These are phyloP conservation scores for Pseudochaenichthys georgianus DNA, from an alignment of 2,797 vertebrate species.

Conservation along the genomic window DNA sequence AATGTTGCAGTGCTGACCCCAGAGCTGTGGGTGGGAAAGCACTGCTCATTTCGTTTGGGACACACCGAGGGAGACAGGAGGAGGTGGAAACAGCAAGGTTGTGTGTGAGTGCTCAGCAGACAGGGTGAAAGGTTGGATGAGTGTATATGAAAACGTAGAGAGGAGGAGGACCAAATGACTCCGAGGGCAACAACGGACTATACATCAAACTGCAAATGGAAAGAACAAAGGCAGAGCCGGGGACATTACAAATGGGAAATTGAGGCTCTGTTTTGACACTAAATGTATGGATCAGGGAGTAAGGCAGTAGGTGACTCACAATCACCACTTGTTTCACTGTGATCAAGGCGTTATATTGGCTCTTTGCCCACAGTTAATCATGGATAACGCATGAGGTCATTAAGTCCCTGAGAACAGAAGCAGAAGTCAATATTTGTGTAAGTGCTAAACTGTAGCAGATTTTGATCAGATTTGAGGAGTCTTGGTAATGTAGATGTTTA, in stretches of 20 bases:
- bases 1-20: conserved; percentile 57
- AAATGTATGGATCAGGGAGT: conserved; percentile 37
- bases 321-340: neutral
- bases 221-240: conserved; percentile 3
- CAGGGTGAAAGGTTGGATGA: conserved; percentile 20
- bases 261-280: conserved; percentile 20
- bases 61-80: neutral
- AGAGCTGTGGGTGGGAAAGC: conserved; percentile 46
- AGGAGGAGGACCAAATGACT: conserved; percentile 31
- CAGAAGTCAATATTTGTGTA: conserved; percentile 19
- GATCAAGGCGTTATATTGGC: conserved; percentile 21
- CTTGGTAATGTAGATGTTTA: too few species aligned
- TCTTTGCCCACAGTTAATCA: conserved; percentile 9
- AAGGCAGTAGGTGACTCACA: conserved; percentile 16
- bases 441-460: conserved; percentile 14
- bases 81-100: neutral
- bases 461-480: conserved; percentile 3
- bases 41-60: conserved; percentile 27
- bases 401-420: conserved; percentile 16
- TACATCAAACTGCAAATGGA: conserved; percentile 41
- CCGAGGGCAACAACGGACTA: conserved; percentile 9
- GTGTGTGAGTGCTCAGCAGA: conserved; percentile 3
- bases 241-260: conserved; percentile 39
- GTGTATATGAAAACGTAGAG: conserved; percentile 2
- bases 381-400: conserved; percentile 16